Conservation (phyloP, 2,113 vertebrate species). For the Proteles cristata region DNA sequence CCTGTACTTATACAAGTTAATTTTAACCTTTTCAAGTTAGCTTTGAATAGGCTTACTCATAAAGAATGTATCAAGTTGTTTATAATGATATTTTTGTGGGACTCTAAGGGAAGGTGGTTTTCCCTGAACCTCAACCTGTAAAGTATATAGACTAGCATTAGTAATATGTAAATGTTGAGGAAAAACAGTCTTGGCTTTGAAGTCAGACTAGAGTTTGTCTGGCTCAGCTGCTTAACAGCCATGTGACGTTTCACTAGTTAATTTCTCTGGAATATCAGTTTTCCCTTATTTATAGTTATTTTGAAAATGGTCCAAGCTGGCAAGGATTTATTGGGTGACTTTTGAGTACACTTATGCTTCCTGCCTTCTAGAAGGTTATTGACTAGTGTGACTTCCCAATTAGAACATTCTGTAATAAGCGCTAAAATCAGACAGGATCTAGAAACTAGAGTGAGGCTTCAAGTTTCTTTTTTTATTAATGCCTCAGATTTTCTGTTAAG, state of each 20-base stretch:
- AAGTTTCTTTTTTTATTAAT: not conserved
- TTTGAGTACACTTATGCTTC: not conserved
- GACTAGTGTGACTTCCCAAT: not conserved
- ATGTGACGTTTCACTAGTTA: not conserved
- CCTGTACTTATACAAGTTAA: not conserved
- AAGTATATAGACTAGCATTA: not conserved
- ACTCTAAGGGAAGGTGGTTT: not conserved
- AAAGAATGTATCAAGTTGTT: not conserved
- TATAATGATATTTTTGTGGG: not conserved
- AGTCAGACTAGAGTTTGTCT: not conserved
- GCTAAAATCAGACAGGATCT: not conserved
- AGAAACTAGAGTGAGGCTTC: not conserved
- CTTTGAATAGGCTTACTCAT: not conserved
- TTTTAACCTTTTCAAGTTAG: conserved; percentile 34
- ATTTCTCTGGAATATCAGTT: conserved; percentile 21
- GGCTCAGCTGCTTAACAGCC: not conserved
- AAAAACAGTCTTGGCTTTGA: conserved; percentile 4
- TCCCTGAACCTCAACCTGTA: not conserved
- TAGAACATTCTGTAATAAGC: not conserved
- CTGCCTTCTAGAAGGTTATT: not conserved
- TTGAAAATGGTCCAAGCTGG: not conserved
- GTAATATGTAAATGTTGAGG: conserved; percentile 8
- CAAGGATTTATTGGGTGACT: not conserved
- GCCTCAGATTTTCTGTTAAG: conserved; percentile 1
- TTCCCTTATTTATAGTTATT: not conserved